Evolutionary conservation across 2,113 vertebrate genomes (phyloP).

Genomic region (Mesocricetus auratus): DNA sequence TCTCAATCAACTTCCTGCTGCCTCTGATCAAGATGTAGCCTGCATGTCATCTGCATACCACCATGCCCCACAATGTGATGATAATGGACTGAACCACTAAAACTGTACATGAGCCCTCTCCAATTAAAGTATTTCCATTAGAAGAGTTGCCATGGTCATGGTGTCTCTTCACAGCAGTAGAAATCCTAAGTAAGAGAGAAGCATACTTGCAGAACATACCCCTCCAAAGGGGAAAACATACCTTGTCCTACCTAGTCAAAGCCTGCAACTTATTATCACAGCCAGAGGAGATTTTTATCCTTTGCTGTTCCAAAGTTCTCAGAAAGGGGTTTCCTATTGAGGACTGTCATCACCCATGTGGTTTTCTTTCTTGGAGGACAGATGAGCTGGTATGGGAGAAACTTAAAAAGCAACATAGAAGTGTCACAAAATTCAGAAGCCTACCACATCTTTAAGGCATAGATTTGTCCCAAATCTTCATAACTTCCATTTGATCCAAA

Average conservation of each 20-base stretch:
- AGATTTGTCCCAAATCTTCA: background rate
- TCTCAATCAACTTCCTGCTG: background rate
- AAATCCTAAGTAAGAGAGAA: background rate
- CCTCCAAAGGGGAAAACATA: background rate
- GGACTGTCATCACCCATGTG: background rate
- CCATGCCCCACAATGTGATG: background rate
- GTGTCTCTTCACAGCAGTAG: background rate
- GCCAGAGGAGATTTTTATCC: background rate
- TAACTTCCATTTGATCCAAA: background rate
- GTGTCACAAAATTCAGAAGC: background rate
- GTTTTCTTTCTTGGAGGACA: background rate
- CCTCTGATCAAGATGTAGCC: background rate
- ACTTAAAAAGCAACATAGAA: background rate
- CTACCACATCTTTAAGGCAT: background rate
- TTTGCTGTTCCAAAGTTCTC: background rate
- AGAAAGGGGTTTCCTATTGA: background rate
- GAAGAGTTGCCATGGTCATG: background rate
- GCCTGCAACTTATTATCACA: background rate
- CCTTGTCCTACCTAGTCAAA: background rate
- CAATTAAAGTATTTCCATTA: background rate
- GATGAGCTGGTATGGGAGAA: background rate
- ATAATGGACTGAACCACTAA: background rate
- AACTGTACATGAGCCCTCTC: too few species aligned
- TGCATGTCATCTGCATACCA: background rate
- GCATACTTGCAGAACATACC: background rate